A percentile compares a stretch with the other conserved stretches of the same genome.
Conservation (phyloP, 2,113 vertebrate species). For the Oreochromis niloticus region DNA sequence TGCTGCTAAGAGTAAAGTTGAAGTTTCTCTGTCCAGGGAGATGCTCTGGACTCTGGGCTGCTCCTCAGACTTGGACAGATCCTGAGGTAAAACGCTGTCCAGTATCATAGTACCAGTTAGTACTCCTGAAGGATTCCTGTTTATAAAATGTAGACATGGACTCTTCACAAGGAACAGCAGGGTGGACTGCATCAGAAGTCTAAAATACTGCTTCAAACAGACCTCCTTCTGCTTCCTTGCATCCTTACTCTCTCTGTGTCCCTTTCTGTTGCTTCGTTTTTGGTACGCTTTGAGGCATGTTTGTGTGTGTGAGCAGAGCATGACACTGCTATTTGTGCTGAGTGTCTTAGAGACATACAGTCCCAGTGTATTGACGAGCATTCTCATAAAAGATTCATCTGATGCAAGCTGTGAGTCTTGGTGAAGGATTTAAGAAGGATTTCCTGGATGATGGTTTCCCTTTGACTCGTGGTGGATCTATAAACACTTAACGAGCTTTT, state of each 20-base stretch:
- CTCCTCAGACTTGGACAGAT: neutral
- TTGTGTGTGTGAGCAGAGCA: neutral
- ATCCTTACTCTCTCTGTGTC: neutral
- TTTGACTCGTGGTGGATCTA: neutral
- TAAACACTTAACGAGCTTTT: neutral
- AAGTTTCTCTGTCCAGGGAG: neutral
- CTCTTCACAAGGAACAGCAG: neutral
- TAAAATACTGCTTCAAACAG: neutral
- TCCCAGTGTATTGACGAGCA: constrained; percentile 6
- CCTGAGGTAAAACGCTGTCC: neutral
- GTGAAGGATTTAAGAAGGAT: constrained; percentile 3
- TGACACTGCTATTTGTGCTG: neutral
- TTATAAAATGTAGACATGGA: neutral
- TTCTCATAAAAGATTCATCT: constrained; percentile 27
- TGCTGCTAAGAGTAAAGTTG: neutral
- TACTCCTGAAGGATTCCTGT: neutral
- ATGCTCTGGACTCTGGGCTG: neutral
- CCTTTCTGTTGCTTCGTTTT: neutral
- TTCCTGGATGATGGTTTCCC: neutral
- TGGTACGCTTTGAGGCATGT: neutral
- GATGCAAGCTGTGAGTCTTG: constrained; percentile 3
- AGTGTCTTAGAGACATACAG: neutral
- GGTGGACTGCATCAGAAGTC: neutral
- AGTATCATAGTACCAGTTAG: neutral
- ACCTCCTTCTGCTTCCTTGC: neutral